phyloP scores from a whole-genome alignment of 1,140 invertebrate species.

The Camponotus pennsylvanicus region DNA sequence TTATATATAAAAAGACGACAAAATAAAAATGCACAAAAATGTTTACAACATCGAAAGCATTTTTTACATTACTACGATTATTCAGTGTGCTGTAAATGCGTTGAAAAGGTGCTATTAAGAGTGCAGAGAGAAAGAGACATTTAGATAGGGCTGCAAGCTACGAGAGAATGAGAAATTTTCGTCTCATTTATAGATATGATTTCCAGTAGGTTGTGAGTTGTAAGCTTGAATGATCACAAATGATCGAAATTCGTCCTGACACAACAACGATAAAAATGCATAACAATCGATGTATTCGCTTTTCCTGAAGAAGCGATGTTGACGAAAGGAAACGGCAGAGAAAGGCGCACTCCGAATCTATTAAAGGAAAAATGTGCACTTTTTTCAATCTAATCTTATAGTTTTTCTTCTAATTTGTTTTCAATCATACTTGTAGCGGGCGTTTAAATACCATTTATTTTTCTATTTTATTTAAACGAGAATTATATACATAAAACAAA shows the following conservation, averaged over 20 bases:
- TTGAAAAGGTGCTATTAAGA: conserved; percentile 58
- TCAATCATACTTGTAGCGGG: background rate
- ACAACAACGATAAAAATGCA: conserved; percentile 52
- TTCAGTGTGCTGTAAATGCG: conserved; percentile 50
- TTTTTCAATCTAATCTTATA: conserved; percentile 14
- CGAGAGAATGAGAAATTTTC: conserved; percentile 47
- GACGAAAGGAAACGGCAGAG: conserved; percentile 65
- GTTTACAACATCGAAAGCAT: conserved; percentile 70
- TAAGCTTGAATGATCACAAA: conserved; percentile 60
- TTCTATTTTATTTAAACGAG: background rate
- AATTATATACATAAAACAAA: background rate
- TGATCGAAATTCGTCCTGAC: conserved; percentile 36
- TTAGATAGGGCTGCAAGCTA: conserved; percentile 47
- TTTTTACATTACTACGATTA: conserved; percentile 26
- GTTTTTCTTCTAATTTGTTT: background rate
- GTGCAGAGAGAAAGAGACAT: conserved; percentile 50
- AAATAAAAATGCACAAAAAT: conserved; percentile 59
- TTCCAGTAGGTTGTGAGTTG: conserved; percentile 39
- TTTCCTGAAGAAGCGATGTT: conserved; percentile 59
- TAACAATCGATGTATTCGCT: conserved; percentile 27
- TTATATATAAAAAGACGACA: conserved; percentile 60
- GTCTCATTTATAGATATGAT: conserved; percentile 28
- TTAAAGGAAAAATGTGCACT: conserved; percentile 39
- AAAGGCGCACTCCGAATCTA: conserved; percentile 42
- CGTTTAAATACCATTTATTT: background rate